Evolutionary conservation across 2,113 vertebrate genomes (phyloP).

Genomic region (Lichenostomus cassidix): DNA sequence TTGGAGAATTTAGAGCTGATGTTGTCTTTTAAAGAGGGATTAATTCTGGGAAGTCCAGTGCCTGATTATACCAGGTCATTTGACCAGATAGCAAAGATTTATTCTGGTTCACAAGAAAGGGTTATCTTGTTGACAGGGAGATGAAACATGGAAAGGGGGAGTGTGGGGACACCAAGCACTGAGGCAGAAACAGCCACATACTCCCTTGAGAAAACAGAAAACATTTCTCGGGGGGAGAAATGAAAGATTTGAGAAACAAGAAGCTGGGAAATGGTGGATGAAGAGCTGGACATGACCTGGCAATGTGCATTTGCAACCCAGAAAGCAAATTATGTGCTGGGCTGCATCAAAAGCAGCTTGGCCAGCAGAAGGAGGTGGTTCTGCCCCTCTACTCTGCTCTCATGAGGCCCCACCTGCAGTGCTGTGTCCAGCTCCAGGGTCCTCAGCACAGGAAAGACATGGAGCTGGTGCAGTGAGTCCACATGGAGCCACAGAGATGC

Average conservation of each 20-base stretch:
- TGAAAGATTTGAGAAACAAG: neutral
- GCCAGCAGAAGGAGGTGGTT: neutral
- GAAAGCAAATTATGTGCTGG: neutral
- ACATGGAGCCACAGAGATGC: neutral
- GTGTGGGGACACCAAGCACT: neutral
- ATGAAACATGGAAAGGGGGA: neutral
- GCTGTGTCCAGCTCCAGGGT: neutral
- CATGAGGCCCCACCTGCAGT: neutral
- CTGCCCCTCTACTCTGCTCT: accelerated
- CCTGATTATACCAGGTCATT: neutral
- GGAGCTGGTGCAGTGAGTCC: neutral
- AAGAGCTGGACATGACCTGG: accelerated
- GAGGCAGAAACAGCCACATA: neutral
- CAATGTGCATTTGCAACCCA: neutral
- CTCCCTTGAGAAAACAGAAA: neutral
- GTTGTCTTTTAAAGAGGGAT: neutral
- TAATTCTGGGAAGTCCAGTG: neutral
- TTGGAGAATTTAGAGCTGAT: neutral
- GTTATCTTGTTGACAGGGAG: neutral
- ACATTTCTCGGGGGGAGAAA: neutral
- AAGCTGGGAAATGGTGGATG: neutral
- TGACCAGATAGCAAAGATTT: neutral
- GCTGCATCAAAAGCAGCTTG: neutral
- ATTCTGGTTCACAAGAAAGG: neutral
- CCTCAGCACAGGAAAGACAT: neutral